Conservation (phyloP, 2,797 vertebrate genomes). For the Morelia viridis region DNA sequence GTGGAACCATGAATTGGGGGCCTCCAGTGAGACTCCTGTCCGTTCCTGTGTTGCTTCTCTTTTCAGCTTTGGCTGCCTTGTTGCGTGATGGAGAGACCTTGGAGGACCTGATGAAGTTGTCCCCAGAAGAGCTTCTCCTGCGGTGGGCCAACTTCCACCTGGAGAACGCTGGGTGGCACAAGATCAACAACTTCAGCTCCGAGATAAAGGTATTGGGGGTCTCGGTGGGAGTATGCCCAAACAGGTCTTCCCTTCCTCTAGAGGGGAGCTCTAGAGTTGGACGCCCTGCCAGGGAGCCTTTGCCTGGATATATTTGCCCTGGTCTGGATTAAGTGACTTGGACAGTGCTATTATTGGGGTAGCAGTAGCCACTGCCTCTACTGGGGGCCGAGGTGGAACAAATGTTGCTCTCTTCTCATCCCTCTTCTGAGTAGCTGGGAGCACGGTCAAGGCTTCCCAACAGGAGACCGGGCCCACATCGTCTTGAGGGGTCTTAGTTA, state of each 20-base stretch:
- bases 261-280: neutral
- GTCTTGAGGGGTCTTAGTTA: too few relatives aligned
- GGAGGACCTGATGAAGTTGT: constrained; percentile 95
- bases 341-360: too few relatives aligned
- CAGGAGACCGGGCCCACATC: too few relatives aligned
- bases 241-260: neutral
- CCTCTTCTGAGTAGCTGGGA: too few relatives aligned
- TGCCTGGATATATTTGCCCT: neutral
- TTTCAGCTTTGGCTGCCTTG: constrained; percentile 90
- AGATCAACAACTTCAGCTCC: constrained; percentile 93
- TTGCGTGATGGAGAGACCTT: constrained; percentile 92
- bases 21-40: neutral
- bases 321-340: neutral
- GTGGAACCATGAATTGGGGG: too few relatives aligned
- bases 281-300: neutral
- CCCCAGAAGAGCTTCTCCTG: constrained; percentile 93
- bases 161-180: constrained; percentile 85
- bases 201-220: constrained; percentile 88
- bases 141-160: constrained; percentile 96
- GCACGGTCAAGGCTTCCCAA: too few relatives aligned
- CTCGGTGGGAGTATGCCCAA: neutral
- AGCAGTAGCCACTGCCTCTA: too few relatives aligned
- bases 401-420: too few relatives aligned
- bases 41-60: neutral
- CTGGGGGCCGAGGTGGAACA: too few relatives aligned